phyloP scores from a whole-genome alignment of 2,888 invertebrate genomes.

The Tridacna gigas region DNA sequence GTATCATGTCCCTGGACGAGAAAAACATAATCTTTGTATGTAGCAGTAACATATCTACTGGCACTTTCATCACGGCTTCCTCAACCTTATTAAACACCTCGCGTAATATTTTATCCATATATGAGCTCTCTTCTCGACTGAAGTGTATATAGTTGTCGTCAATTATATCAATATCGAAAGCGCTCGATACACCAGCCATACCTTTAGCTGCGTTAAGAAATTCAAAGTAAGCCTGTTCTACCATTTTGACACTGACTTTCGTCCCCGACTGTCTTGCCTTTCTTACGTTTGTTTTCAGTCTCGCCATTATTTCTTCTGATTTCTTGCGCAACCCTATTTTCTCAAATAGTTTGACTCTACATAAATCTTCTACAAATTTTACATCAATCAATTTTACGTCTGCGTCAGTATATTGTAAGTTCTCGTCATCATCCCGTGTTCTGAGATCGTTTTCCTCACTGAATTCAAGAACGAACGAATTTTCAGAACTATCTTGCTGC shows the following conservation, averaged over 20 bases:
- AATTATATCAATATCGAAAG: background rate
- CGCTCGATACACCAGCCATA: background rate
- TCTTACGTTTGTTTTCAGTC: background rate
- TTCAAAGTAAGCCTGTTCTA: background rate
- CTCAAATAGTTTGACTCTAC: background rate
- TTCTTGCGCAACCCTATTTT: background rate
- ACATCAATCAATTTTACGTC: constrained; percentile 9
- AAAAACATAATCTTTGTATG: constrained; percentile 1
- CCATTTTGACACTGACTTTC: background rate
- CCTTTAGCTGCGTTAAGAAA: background rate
- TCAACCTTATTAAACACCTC: background rate
- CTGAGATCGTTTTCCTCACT: too few species aligned
- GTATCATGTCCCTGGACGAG: background rate
- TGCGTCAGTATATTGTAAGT: constrained; percentile 4
- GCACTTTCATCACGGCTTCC: background rate
- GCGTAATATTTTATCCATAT: background rate
- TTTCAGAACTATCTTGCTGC: too few species aligned
- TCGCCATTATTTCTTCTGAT: background rate
- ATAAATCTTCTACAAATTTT: background rate
- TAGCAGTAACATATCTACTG: background rate
- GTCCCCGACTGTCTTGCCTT: background rate
- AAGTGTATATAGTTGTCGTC: background rate
- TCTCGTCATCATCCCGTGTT: background rate
- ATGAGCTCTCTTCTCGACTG: background rate
- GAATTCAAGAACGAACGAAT: too few species aligned